A percentile compares a stretch with the other conserved stretches of the same genome.
Conservation (phyloP, 1,140 invertebrate species). For the Aricia agestis region DNA sequence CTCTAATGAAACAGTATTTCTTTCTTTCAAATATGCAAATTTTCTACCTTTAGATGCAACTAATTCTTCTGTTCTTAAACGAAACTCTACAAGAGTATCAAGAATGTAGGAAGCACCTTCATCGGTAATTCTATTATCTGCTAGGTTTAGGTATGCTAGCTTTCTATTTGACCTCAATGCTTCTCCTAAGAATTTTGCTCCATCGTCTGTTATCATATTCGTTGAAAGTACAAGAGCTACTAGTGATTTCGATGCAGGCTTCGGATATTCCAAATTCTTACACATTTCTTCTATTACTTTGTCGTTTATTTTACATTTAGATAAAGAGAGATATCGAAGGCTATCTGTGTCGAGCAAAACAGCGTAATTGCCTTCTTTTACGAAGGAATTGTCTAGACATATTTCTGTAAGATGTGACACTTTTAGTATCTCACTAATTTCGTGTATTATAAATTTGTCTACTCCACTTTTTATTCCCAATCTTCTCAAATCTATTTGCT, state of each 20-base stretch:
- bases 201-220: slow-evolving; percentile 53
- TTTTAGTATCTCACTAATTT: slow-evolving; percentile 41
- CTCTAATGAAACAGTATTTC: slow-evolving; percentile 32
- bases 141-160: slow-evolving; percentile 49
- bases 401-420: slow-evolving; percentile 43
- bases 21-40: slow-evolving; percentile 40
- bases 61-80: slow-evolving; percentile 38
- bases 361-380: slow-evolving; percentile 46
- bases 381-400: slow-evolving; percentile 41
- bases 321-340: slow-evolving; percentile 44
- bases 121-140: slow-evolving; percentile 50
- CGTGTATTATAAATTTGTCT: slow-evolving; percentile 37
- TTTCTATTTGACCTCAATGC: slow-evolving; percentile 46
- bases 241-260: slow-evolving; percentile 43
- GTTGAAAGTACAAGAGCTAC: slow-evolving; percentile 45
- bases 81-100: slow-evolving; percentile 38
- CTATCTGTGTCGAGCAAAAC: slow-evolving; percentile 35
- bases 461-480: slow-evolving; percentile 42
- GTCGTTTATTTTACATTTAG: slow-evolving; percentile 49
- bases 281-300: slow-evolving; percentile 37
- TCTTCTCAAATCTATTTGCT: slow-evolving; percentile 32
- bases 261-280: slow-evolving; percentile 34
- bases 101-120: slow-evolving; percentile 40
- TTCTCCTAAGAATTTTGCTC: slow-evolving; percentile 40
- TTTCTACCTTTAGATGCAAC: slow-evolving; percentile 31